Conservation (phyloP, 2,888 invertebrate species). For the Amiota communis region DNA sequence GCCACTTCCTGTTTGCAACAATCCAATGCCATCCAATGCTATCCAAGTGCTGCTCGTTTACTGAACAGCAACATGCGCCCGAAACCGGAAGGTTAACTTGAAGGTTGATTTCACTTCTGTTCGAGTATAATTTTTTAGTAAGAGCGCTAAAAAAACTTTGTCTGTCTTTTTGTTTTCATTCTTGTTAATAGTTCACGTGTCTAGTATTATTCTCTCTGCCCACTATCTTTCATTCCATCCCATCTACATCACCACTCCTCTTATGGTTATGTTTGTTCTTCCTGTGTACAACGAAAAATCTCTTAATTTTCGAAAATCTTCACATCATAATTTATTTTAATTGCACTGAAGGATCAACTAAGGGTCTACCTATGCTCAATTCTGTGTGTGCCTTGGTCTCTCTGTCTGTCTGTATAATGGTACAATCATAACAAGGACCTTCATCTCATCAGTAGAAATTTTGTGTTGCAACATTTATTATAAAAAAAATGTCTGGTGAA, state of each 20-base stretch:
- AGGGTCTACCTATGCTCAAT: slow-evolving; percentile 18
- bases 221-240: neutral
- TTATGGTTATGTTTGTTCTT: neutral
- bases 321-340: slow-evolving; percentile 72
- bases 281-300: slow-evolving; percentile 44
- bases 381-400: slow-evolving; percentile 14
- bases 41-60: neutral
- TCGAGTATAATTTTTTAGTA: slow-evolving; percentile 42
- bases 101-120: slow-evolving; percentile 67
- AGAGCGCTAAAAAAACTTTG: slow-evolving; percentile 19
- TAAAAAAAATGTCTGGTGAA: slow-evolving; percentile 56
- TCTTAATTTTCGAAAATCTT: slow-evolving; percentile 69
- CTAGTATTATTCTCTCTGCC: neutral
- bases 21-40: slow-evolving; percentile 14
- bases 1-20: slow-evolving; percentile 51
- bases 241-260: too few relatives aligned
- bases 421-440: neutral
- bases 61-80: neutral
- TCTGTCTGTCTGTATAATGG: neutral
- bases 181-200: slow-evolving; percentile 32
- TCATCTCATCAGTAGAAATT: neutral
- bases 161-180: slow-evolving; percentile 4
- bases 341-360: slow-evolving; percentile 60
- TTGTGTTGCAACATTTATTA: slow-evolving; percentile 16
- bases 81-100: slow-evolving; percentile 57